phyloP scores from a whole-genome alignment of 2,113 vertebrate genomes.

The Cepphus grylle region DNA sequence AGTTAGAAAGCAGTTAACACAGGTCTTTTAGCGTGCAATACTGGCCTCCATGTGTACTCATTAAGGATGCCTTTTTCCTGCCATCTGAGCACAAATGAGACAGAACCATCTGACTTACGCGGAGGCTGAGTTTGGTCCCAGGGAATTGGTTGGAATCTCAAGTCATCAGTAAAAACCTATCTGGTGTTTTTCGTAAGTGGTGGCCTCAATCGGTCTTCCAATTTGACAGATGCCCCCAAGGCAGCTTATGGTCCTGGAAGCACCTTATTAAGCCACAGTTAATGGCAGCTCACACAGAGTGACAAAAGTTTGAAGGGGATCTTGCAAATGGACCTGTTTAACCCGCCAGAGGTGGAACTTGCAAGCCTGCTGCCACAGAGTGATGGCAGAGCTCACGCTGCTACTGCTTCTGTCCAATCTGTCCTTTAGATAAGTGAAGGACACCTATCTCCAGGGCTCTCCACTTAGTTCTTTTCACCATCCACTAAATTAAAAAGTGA shows the following conservation, averaged over 20 bases:
- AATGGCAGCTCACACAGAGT: background rate
- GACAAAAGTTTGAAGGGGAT: constrained; percentile 7
- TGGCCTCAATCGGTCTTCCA: background rate
- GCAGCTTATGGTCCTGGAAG: background rate
- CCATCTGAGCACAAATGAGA: background rate
- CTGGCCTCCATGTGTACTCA: background rate
- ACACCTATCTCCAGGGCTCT: constrained; percentile 24
- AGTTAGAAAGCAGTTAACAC: background rate
- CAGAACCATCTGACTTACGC: background rate
- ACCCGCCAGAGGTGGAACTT: background rate
- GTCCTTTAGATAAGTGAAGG: constrained; percentile 50
- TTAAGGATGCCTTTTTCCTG: background rate
- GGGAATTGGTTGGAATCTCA: background rate
- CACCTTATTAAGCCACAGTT: background rate
- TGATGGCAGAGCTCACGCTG: background rate
- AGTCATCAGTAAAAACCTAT: background rate
- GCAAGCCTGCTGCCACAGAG: background rate
- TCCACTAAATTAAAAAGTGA: constrained; percentile 54
- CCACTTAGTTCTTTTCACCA: constrained; percentile 38
- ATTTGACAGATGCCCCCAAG: background rate
- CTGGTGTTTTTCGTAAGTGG: background rate
- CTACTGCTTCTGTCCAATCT: constrained; percentile 35
- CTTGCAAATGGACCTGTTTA: constrained; percentile 13
- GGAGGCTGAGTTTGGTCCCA: background rate
- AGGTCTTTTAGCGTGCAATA: background rate